Evolutionary conservation across 2,888 invertebrate species (phyloP).

Genomic region (Abrostola tripartita): DNA sequence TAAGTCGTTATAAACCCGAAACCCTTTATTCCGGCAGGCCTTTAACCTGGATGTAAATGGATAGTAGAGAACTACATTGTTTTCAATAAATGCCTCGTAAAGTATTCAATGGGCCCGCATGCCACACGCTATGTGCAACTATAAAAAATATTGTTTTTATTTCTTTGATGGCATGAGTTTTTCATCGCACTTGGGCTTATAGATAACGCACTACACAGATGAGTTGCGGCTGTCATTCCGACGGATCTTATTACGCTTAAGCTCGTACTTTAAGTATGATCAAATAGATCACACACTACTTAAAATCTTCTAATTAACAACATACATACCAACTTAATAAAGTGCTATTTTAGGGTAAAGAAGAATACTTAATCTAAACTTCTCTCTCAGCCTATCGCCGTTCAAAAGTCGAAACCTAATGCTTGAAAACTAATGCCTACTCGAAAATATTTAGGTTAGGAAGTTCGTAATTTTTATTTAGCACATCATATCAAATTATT

Average conservation of each 20-base stretch:
- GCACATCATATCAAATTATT: too few relatives aligned
- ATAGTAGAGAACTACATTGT: constrained; percentile 48
- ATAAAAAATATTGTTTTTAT: constrained; percentile 62
- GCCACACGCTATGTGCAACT: constrained; percentile 57
- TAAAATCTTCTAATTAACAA: constrained; percentile 14
- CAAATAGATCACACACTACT: too few relatives aligned
- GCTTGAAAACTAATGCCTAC: too few relatives aligned
- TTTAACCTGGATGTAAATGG: constrained; percentile 40
- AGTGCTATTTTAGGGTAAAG: too few relatives aligned
- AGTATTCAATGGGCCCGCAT: constrained; percentile 66
- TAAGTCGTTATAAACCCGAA: constrained; percentile 48
- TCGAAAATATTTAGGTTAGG: too few relatives aligned
- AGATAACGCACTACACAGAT: not conserved
- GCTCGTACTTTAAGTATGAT: constrained; percentile 15
- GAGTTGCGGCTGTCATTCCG: not conserved
- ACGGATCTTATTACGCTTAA: constrained; percentile 18
- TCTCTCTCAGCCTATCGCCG: too few relatives aligned
- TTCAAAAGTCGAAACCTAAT: too few relatives aligned
- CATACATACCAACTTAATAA: too few relatives aligned
- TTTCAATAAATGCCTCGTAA: constrained; percentile 63
- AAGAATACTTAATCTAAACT: too few relatives aligned
- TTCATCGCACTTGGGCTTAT: constrained; percentile 24
- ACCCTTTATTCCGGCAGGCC: constrained; percentile 47
- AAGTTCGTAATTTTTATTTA: too few relatives aligned
- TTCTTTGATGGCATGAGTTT: constrained; percentile 39